Percentiles rank a stretch among this genome's conserved stretches.
Evolutionary conservation across 35 echinoderm and acorn worm genomes (phyloP).

Genomic region (Nesometra sesokonis): DNA sequence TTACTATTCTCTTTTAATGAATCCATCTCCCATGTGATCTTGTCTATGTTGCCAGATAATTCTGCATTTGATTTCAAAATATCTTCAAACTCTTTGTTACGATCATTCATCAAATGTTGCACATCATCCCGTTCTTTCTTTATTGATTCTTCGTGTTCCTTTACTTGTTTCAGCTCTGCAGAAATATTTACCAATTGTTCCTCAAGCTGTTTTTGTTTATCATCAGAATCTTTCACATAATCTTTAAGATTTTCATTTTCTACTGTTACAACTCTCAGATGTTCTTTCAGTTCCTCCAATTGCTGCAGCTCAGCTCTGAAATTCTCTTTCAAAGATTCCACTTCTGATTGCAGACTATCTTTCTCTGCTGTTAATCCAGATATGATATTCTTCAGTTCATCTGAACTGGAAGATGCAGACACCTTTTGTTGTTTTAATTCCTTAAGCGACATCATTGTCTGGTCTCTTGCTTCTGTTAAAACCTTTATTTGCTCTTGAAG

Average conservation of each 20-base stretch:
- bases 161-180: conserved; percentile 9
- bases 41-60: neutral
- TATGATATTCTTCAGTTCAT: neutral
- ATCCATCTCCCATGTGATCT: neutral
- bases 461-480: conserved; percentile 73
- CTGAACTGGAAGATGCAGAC: neutral
- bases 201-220: conserved; percentile 15
- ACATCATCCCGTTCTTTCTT: conserved; percentile 18
- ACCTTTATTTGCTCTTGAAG: conserved; percentile 65
- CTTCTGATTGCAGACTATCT: neutral
- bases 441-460: conserved; percentile 57
- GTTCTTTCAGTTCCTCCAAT: conserved; percentile 3
- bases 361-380: neutral
- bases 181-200: conserved; percentile 2
- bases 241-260: conserved; percentile 25
- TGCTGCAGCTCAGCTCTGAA: neutral
- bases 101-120: neutral
- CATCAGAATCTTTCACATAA: conserved; percentile 5
- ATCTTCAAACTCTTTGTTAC: neutral
- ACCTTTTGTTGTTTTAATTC: conserved; percentile 38
- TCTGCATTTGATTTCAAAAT: neutral
- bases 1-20: neutral
- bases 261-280: conserved; percentile 5
- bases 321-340: neutral
- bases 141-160: neutral